Conservation (phyloP, 2,797 vertebrate species). For the Balearica regulorum region DNA sequence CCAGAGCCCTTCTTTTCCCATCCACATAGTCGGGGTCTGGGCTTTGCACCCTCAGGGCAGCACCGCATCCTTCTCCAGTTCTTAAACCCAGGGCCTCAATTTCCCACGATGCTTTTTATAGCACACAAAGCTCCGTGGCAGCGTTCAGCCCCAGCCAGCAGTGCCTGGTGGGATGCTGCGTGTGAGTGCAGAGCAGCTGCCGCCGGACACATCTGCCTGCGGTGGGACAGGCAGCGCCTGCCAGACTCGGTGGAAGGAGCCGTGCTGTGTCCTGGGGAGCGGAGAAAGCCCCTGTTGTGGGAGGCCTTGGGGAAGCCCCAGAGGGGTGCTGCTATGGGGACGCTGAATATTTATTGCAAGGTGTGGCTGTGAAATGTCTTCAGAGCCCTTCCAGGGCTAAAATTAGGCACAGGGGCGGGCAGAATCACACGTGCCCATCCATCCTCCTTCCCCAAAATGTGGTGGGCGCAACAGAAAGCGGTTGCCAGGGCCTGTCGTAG, state of each 20-base stretch:
- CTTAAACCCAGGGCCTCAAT: accelerated
- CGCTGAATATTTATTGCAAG: neutral
- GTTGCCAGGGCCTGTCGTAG: accelerated
- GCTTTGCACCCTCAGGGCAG: neutral
- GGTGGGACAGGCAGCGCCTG: neutral
- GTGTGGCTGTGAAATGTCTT: neutral
- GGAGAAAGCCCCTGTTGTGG: accelerated
- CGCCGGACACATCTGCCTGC: neutral
- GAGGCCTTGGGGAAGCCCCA: neutral
- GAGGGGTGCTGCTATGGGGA: accelerated
- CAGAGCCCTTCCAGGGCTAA: neutral
- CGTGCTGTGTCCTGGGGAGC: no score
- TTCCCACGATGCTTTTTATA: accelerated
- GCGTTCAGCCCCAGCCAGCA: accelerated
- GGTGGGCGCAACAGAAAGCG: no score
- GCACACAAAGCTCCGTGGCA: accelerated
- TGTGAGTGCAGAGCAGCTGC: neutral
- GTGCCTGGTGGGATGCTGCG: accelerated
- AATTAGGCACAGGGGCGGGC: neutral
- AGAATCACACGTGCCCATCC: neutral
- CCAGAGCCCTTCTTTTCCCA: accelerated
- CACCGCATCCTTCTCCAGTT: accelerated
- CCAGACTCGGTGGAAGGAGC: neutral
- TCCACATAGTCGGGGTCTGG: accelerated
- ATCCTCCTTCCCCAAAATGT: neutral